Evolutionary conservation across 1,140 invertebrate genomes (phyloP), one percentile per base, ranked within the genome.

Genomic region (Drosophila mayri): DNA sequence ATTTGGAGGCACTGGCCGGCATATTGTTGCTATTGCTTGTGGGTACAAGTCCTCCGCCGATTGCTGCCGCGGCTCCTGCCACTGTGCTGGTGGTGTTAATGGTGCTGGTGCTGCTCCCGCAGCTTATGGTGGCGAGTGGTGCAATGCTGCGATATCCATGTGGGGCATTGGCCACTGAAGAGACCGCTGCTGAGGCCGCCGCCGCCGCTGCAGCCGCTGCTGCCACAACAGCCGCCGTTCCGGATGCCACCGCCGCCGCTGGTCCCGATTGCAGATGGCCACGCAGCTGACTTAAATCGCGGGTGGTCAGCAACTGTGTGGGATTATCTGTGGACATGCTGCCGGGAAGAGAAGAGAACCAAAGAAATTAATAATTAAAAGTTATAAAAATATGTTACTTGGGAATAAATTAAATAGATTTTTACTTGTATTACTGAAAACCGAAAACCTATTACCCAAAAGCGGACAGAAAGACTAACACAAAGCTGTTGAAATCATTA

Each of bases 291-390:
- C 70, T 81, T 54, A 91, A 46, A 79, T 91, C 91, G 71, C 91
- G 85, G 61, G 76, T 65, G 41, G 84, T 81, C 62, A 91, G 73
- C 70, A 92, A 60, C 74, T 92, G 91, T 79, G 88, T 86, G 62
- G 92, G 86, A 84, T 91, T 91, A 83, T 92, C 92, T 74, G 84
- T 92, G 66, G 92, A 91, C 92, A 93, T 93, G 81, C 92, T 93
- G 68, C 9, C 79, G 78, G 46, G 28, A 30, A 8, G 65, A 22
- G 47, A 22, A 47, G 43, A 43, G 11, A 20, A 30, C 10, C 0
- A 14, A n/a, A 16, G 4, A 41, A n/a, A 28, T 41, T 2, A 20
- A 4, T 25, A 25, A 20, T 11, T 57, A 25, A n/a, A 12, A n/a
- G n/a, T 10, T n/a, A n/a, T n/a, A n/a, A n/a, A n/a, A 25, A 11